These are phyloP conservation scores for Drosophila tristis DNA, from an alignment of 1,140 invertebrate genomes.

Conservation along the genomic window DNA sequence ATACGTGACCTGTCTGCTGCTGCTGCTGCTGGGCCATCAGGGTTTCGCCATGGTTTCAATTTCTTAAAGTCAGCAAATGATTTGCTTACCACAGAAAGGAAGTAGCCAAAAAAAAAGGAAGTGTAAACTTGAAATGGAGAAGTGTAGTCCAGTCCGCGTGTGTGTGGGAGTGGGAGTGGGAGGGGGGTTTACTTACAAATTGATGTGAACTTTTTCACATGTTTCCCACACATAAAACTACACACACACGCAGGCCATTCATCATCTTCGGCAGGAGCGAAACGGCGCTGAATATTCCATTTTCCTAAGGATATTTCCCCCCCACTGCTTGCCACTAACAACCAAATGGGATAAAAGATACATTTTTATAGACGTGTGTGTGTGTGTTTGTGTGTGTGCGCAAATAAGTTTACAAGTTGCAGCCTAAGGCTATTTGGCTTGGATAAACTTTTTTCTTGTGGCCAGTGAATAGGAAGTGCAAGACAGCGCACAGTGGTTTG, in stretches of 20 bases:
- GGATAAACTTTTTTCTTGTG: conserved; percentile 59
- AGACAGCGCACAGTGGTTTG: conserved; percentile 36
- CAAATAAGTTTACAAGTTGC: conserved; percentile 78
- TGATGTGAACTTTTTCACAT: conserved; percentile 78
- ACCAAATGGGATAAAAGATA: conserved; percentile 65
- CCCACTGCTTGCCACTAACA: conserved; percentile 20
- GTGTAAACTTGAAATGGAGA: conserved; percentile 37
- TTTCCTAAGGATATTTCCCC: conserved; percentile 20
- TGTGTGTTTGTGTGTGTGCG: conserved; percentile 1
- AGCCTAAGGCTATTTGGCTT: conserved; percentile 73
- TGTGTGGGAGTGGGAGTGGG: conserved; percentile 6
- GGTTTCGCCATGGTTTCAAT: conserved; percentile 29
- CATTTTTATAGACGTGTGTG: conserved; percentile 24
- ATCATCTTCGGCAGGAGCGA: conserved; percentile 64
- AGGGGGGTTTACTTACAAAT: conserved; percentile 54
- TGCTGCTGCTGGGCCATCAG: conserved; percentile 18
- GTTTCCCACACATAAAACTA: conserved; percentile 44
- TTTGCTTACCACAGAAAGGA: conserved; percentile 40
- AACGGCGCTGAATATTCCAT: conserved; percentile 64
- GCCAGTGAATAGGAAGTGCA: conserved; percentile 26
- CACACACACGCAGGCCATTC: conserved; percentile 62
- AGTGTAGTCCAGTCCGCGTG: conserved; percentile 2
- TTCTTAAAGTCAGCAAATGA: conserved; percentile 54
- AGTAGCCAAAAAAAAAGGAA: neutral
- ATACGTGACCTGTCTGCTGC: conserved; percentile 69